Base-by-base conservation (phyloP, 64 coral and sea anemone genomes). In the Hydrozoanthus tunicans region DNA sequence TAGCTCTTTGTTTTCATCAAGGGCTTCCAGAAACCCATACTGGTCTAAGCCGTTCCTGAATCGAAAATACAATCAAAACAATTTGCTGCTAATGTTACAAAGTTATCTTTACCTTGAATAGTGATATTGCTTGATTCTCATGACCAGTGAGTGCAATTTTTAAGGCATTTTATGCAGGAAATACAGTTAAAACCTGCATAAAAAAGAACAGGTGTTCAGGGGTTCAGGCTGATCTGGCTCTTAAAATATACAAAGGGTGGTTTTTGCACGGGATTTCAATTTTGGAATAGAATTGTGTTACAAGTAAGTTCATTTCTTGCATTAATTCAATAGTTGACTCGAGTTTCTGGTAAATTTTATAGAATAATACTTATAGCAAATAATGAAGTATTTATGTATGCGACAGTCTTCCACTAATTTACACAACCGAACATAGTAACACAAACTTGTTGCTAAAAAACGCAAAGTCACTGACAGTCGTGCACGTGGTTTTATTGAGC, bases 101-200 rank as follows among this genome's bases (percentile, higher is more conserved):
- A 83, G 81, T 83, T 83, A 83, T 83, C 81, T 83, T 83, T 83
- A 64, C 60, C 63, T 83, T 83, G 12, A 83, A 64, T 64, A 83
- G 81, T 83, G 81, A 83, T 83, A 65, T 83, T 83, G 81, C 26
- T 53, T 81, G 15, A 81, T 81, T 81, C 15, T n/a, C 15, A 61
- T n/a, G 5, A 32, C 79, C 79, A 32, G 79, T 81, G 79, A 81
- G 79, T 81, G 79, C 14, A 81, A 60, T 24, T 24, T 32, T 24
- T 32, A 61, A 25, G n/a, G 70, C 70, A 73, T 73, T 81, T 81
- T 81, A 81, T 81, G 59, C 79, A 81, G 79, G 79, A 81, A 80
- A 81, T 81, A 81, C 79, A 81, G 79, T 81, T 24, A 81, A 81
- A 81, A 81, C 79, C 79, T 81, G 79, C 79, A 61, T 58, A 24